phyloP scores from a whole-genome alignment of 2,797 vertebrate genomes.

The Sciaenops ocellatus region DNA sequence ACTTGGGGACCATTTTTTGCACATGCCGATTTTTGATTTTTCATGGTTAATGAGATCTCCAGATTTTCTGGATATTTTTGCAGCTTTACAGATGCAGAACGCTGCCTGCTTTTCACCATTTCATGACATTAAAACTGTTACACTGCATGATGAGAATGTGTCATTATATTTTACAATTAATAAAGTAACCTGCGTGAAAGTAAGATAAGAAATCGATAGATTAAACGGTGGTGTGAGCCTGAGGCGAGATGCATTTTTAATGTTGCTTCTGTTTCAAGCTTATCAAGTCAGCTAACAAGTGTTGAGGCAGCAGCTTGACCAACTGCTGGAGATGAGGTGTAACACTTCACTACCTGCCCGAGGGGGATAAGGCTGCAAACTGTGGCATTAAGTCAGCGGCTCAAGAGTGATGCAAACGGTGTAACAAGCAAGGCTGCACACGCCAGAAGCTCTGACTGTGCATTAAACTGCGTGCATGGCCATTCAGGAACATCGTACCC shows the following conservation, averaged over 20 bases:
- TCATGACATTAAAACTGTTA: background rate
- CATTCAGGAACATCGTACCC: constrained; percentile 36
- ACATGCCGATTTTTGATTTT: no score
- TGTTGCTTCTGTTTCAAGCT: constrained; percentile 31
- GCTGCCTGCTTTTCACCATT: background rate
- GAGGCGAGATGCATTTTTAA: constrained; percentile 20
- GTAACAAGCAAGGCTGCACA: constrained; percentile 1
- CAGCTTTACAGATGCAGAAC: background rate
- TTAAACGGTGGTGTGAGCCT: constrained; percentile 19
- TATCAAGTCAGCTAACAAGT: constrained; percentile 43
- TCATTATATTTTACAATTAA: constrained; percentile 11
- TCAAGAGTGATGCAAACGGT: constrained; percentile 20
- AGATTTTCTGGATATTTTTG: background rate
- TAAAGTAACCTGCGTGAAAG: constrained; percentile 16
- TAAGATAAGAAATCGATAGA: constrained; percentile 3
- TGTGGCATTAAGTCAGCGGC: constrained; percentile 23
- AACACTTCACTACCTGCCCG: constrained; percentile 40
- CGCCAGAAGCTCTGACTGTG: constrained; percentile 16
- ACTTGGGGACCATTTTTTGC: no score
- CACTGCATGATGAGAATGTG: background rate
- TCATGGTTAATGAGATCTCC: no score
- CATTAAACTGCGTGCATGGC: constrained; percentile 16
- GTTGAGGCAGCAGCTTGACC: constrained; percentile 46
- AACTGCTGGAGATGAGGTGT: constrained; percentile 43
- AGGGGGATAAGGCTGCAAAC: constrained; percentile 26